Conservation (phyloP, 2,797 vertebrate genomes). For the Muraenolepis orangiensis region DNA sequence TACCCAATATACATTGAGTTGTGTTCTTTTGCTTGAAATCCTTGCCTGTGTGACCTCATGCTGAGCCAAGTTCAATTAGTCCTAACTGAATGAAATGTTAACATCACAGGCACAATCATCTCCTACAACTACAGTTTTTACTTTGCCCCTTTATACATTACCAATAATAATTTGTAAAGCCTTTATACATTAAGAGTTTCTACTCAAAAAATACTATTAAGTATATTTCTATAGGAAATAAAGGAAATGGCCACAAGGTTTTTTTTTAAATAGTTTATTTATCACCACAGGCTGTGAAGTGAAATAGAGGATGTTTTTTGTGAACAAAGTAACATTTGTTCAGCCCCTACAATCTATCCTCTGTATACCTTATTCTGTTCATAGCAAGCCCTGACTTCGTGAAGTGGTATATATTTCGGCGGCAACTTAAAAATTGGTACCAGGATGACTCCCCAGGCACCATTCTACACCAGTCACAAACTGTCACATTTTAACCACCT, state of each 20-base stretch:
- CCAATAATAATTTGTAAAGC: not conserved
- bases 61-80: no score
- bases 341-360: constrained; percentile 17
- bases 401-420: not conserved
- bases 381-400: constrained; percentile 20
- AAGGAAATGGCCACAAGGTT: not conserved
- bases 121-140: not conserved
- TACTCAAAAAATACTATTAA: no score
- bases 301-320: not conserved
- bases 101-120: not conserved
- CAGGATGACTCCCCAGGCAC: not conserved
- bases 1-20: not conserved
- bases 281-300: constrained; percentile 23
- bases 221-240: not conserved
- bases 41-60: no score
- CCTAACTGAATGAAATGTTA: not conserved
- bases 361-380: not conserved
- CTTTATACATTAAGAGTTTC: no score
- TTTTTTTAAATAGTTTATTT: constrained; percentile 43
- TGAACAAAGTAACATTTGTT: not conserved
- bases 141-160: not conserved
- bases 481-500: not conserved
- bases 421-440: not conserved
- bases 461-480: not conserved
- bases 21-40: not conserved